Evolutionary conservation across 1,140 invertebrate species (phyloP).

Genomic region (Meloidogyne chitwoodi): DNA sequence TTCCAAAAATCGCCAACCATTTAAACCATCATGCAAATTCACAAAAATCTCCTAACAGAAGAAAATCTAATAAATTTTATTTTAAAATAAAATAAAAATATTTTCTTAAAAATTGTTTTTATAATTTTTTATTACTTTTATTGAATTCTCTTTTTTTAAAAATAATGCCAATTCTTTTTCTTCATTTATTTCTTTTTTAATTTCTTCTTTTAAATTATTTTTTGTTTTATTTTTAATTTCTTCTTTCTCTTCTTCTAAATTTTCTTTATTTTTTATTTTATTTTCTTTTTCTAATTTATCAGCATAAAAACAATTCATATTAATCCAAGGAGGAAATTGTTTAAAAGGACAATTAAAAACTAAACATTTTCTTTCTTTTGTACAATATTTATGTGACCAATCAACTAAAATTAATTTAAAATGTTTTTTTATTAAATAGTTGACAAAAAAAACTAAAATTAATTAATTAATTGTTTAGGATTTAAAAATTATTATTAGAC

Average conservation of each 20-base stretch:
- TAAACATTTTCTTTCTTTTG: slow-evolving; percentile 28
- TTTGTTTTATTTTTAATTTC: slow-evolving; percentile 18
- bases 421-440: neutral
- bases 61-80: neutral
- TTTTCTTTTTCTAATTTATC: slow-evolving; percentile 43
- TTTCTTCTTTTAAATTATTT: neutral
- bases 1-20: slow-evolving; percentile 49
- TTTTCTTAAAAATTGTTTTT: no score
- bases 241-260: slow-evolving; percentile 19
- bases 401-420: slow-evolving; percentile 43
- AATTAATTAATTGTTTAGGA: no score
- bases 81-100: neutral
- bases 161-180: neutral
- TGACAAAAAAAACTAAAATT: no score
- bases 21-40: slow-evolving; percentile 57
- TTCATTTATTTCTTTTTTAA: neutral
- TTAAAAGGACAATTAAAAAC: slow-evolving; percentile 55
- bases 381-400: slow-evolving; percentile 45
- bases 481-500: no score
- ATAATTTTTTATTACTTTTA: no score
- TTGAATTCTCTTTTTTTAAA: neutral
- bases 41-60: slow-evolving; percentile 50
- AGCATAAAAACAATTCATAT: slow-evolving; percentile 42
- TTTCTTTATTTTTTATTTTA: slow-evolving; percentile 38
- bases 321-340: slow-evolving; percentile 33